These are phyloP conservation scores for Theocolax elegans DNA, from an alignment of 1,140 invertebrate species.

Conservation along the genomic window DNA sequence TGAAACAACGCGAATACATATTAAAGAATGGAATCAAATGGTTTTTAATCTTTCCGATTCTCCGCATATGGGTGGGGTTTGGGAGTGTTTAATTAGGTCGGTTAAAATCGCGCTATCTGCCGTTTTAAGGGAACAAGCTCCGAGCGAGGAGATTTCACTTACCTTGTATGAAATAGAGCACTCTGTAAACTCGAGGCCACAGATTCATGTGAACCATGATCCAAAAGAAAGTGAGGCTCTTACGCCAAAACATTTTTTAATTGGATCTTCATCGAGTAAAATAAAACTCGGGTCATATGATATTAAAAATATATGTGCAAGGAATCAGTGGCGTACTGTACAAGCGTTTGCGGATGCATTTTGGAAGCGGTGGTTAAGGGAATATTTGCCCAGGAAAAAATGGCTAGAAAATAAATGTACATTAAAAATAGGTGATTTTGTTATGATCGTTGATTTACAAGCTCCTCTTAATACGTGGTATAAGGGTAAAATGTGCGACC, in stretches of 20 bases:
- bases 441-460: no score
- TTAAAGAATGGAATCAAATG: background rate
- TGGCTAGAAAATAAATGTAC: no score
- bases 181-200: background rate
- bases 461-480: no score
- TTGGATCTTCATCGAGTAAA: no score
- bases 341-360: background rate
- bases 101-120: background rate
- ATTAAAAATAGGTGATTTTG: no score
- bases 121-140: background rate
- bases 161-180: background rate
- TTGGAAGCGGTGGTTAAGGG: background rate
- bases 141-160: background rate
- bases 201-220: background rate
- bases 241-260: slow-evolving; percentile 6
- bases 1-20: background rate
- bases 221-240: background rate
- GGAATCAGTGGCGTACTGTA: background rate
- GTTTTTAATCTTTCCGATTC: background rate
- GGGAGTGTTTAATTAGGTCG: background rate
- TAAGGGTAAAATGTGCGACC: no score
- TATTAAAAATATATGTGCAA: background rate
- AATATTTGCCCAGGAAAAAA: no score
- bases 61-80: slow-evolving; percentile 2
- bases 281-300: no score